Conservation (phyloP, 1,140 invertebrate genomes). For the Pseudomyrmex sp. region DNA sequence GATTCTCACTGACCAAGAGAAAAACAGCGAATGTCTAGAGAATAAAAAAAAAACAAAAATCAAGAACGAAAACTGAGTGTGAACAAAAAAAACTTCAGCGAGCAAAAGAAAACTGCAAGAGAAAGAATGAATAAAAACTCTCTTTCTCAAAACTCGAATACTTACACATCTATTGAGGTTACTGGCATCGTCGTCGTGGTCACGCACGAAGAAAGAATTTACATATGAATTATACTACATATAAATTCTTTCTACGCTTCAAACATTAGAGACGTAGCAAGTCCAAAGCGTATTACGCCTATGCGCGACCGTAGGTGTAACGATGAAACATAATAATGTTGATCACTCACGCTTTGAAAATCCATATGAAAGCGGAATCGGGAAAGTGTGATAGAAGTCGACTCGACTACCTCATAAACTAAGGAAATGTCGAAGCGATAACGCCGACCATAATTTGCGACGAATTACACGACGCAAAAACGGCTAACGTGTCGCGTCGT, state of each 20-base stretch:
- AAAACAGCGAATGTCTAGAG: constrained; percentile 24
- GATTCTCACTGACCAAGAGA: background rate
- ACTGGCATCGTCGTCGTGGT: constrained; percentile 10
- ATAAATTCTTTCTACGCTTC: background rate
- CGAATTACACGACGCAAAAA: constrained; percentile 26
- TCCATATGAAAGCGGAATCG: background rate
- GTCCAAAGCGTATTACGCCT: background rate
- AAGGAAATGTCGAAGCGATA: constrained; percentile 49
- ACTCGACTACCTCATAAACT: constrained; percentile 43
- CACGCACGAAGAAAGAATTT: background rate
- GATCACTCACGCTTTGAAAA: background rate
- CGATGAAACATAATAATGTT: background rate
- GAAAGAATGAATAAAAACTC: background rate
- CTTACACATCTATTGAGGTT: constrained; percentile 57
- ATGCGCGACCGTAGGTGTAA: background rate
- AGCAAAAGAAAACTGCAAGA: background rate
- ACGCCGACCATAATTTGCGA: constrained; percentile 34
- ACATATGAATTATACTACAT: background rate
- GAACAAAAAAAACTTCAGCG: no score
- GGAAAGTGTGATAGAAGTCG: constrained; percentile 21
- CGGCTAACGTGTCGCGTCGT: constrained; percentile 2
- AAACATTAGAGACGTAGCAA: background rate
- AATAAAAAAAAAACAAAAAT: constrained; percentile 7
- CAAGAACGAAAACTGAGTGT: background rate
- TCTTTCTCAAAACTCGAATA: constrained; percentile 40